A percentile compares a stretch with the other conserved stretches of the same genome.
phyloP scores from a whole-genome alignment of 2,797 vertebrate genomes.

The Borostomias antarcticus region DNA sequence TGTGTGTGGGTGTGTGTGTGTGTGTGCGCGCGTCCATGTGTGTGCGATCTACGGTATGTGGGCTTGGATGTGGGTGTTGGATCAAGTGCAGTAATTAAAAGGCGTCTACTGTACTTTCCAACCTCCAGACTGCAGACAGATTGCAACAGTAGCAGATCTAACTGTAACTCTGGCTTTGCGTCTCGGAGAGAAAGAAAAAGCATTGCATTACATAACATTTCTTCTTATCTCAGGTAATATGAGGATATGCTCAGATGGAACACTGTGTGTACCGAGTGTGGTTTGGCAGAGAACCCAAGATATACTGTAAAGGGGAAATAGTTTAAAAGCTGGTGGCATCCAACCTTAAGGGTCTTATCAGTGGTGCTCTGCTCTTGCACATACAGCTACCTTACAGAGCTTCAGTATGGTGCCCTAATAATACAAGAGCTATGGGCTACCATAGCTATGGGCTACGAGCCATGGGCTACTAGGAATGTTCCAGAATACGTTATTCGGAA shows the following conservation, averaged over 20 bases:
- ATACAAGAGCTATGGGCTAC: too few species aligned
- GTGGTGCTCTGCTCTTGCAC: too few species aligned
- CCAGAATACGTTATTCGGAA: too few species aligned
- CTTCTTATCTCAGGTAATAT: too few species aligned
- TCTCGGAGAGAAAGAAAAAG: not conserved
- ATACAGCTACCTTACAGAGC: too few species aligned
- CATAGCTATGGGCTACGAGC: too few species aligned
- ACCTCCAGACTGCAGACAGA: constrained; percentile 8
- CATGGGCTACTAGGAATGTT: too few species aligned
- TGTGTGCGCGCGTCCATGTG: not conserved
- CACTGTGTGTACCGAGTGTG: too few species aligned
- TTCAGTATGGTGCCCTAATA: too few species aligned
- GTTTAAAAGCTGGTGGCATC: not conserved
- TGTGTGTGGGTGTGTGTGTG: not conserved
- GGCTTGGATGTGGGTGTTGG: constrained; percentile 1
- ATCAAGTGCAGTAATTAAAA: constrained; percentile 5
- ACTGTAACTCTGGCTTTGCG: not conserved
- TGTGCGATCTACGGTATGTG: not conserved
- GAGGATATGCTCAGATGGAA: too few species aligned
- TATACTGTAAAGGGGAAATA: not conserved
- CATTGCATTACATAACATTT: too few species aligned
- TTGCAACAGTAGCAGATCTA: constrained; percentile 6
- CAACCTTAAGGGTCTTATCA: not conserved
- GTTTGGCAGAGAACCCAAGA: not conserved
- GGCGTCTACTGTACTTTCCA: not conserved